These are phyloP conservation scores for Gallinago solitaria DNA, from an alignment of 2,797 vertebrate genomes.

Conservation along the genomic window DNA sequence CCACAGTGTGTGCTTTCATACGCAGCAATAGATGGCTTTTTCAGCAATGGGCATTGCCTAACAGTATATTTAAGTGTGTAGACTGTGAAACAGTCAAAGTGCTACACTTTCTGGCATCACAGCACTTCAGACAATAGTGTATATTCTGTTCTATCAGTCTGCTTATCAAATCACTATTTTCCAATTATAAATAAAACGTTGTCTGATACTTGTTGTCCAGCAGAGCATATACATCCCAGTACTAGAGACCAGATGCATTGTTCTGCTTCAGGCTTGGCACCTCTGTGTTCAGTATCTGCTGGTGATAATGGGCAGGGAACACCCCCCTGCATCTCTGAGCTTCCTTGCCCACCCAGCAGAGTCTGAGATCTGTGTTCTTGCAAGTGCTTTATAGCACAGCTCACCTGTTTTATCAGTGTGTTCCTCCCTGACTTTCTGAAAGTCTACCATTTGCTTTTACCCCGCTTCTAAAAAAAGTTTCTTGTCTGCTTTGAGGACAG, in stretches of 20 bases:
- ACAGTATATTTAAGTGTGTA: background rate
- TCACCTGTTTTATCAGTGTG: background rate
- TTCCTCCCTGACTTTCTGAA: background rate
- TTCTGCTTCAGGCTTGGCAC: background rate
- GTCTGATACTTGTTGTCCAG: background rate
- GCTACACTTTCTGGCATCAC: background rate
- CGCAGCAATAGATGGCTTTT: background rate
- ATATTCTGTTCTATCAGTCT: background rate
- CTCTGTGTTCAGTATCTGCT: background rate
- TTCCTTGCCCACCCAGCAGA: background rate
- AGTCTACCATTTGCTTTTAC: background rate
- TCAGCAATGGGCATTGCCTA: background rate
- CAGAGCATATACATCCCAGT: background rate
- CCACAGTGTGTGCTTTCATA: conserved; percentile 28
- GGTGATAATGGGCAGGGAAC: background rate
- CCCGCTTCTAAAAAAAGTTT: background rate
- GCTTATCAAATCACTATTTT: background rate
- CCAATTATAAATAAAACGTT: background rate
- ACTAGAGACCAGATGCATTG: background rate
- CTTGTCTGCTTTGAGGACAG: background rate
- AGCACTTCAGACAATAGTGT: background rate
- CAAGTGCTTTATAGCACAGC: background rate
- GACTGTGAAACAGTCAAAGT: background rate
- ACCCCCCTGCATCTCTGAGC: background rate
- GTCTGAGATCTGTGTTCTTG: background rate